Conservation (phyloP, 2,888 invertebrate genomes). For the Harpagoxenus sublaevis region DNA sequence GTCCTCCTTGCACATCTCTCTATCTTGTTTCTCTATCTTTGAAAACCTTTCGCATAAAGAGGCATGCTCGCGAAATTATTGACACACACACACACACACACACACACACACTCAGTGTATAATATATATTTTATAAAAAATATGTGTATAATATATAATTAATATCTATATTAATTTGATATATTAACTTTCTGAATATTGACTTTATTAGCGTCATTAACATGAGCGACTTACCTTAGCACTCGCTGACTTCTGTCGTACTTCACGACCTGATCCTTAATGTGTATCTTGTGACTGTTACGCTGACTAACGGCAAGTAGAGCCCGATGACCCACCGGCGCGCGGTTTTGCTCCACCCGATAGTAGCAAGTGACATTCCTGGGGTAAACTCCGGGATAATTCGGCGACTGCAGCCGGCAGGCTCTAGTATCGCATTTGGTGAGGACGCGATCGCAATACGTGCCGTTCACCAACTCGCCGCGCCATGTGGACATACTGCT, state of each 20-base stretch:
- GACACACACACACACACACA: too few relatives aligned
- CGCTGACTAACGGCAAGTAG: slow-evolving; percentile 92
- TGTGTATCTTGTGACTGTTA: slow-evolving; percentile 92
- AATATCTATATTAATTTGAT: neutral
- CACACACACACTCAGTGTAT: too few relatives aligned
- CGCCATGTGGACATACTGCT: slow-evolving; percentile 91
- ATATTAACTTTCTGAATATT: neutral
- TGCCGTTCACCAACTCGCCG: slow-evolving; percentile 91
- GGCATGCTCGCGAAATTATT: neutral
- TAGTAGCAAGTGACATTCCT: slow-evolving; percentile 94
- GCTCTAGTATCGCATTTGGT: slow-evolving; percentile 91
- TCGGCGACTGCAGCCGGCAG: slow-evolving; percentile 94
- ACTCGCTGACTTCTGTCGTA: slow-evolving; percentile 92
- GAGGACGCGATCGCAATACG: slow-evolving; percentile 93
- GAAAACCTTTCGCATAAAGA: neutral
- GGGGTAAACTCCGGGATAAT: slow-evolving; percentile 96
- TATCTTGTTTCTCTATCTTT: neutral
- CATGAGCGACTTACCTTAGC: slow-evolving; percentile 88
- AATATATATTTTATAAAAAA: too few relatives aligned
- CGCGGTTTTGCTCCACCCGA: slow-evolving; percentile 89
- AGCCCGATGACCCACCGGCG: slow-evolving; percentile 91
- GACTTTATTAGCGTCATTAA: neutral
- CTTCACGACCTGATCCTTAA: slow-evolving; percentile 92
- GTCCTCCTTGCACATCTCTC: neutral
- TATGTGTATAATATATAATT: too few relatives aligned